phyloP scores from a whole-genome alignment of 2,113 vertebrate genomes.

The Prolemur simus region DNA sequence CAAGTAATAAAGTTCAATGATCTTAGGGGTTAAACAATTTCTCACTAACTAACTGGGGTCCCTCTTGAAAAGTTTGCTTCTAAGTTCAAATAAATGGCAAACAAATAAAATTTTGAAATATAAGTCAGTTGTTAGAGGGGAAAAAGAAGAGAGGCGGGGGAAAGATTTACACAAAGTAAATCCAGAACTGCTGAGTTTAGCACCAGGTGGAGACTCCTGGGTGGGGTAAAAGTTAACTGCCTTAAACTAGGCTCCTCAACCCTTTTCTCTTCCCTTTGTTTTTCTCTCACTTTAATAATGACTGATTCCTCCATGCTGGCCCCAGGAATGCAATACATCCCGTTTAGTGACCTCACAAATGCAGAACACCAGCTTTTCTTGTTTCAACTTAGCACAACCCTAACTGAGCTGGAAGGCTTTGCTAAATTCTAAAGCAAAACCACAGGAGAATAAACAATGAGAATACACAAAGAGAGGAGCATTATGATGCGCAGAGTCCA shows the following conservation, averaged over 20 bases:
- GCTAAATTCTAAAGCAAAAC: not conserved
- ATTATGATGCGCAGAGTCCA: not conserved
- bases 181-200: not conserved
- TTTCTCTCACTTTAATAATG: not conserved
- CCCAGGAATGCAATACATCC: not conserved
- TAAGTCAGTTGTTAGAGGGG: not conserved
- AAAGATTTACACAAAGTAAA: not conserved
- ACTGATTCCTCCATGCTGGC: not conserved
- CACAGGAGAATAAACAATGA: too few relatives aligned
- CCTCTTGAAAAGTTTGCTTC: not conserved
- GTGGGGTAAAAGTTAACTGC: not conserved
- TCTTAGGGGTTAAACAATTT: not conserved
- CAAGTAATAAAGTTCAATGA: not conserved
- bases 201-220: not conserved
- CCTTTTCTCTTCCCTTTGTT: not conserved
- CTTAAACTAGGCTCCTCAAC: not conserved
- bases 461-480: not conserved
- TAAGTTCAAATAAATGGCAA: not conserved
- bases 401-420: not conserved
- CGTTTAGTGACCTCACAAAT: not conserved
- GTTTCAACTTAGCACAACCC: not conserved
- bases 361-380: not conserved
- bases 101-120: not conserved
- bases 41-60: fast-evolving
- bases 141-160: not conserved